Evolutionary conservation across 2,888 invertebrate species (phyloP).

Genomic region (Molorchus minor): DNA sequence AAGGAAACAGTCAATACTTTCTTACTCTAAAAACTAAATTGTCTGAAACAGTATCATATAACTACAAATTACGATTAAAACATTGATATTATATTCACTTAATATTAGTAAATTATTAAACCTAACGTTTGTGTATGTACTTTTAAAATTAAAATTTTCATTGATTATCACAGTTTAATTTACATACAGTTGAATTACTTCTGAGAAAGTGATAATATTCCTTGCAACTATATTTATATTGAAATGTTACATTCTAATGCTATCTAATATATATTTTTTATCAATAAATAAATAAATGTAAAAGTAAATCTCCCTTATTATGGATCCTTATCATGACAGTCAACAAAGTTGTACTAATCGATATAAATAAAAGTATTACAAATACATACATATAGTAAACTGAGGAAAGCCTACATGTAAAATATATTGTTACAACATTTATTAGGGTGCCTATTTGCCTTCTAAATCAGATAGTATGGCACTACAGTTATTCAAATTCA

Average conservation of each 20-base stretch:
- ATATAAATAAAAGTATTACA: too few relatives aligned
- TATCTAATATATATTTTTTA: conserved; percentile 6
- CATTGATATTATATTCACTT: neutral
- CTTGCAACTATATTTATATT: conserved; percentile 15
- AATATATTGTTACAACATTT: too few relatives aligned
- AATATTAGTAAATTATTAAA: too few relatives aligned
- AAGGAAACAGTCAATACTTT: conserved; percentile 7
- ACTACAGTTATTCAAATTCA: too few relatives aligned
- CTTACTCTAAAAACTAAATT: conserved; percentile 8
- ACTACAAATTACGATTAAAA: conserved; percentile 1
- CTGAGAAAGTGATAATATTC: conserved; percentile 15
- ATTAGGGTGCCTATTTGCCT: too few relatives aligned
- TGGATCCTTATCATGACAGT: too few relatives aligned
- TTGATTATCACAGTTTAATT: conserved; percentile 28
- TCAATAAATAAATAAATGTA: conserved; percentile 21
- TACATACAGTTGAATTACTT: conserved; percentile 19
- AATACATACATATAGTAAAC: too few relatives aligned
- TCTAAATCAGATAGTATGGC: too few relatives aligned
- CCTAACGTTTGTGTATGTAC: conserved; percentile 18
- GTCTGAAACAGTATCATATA: neutral
- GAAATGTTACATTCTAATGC: conserved; percentile 4
- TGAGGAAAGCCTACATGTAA: too few relatives aligned
- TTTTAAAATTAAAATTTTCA: conserved; percentile 22
- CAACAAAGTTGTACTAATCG: too few relatives aligned
- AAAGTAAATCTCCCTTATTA: too few relatives aligned